A percentile compares a stretch with the other conserved stretches of the same genome.
Conservation (phyloP, 1,140 invertebrate species). For the Lethrus apterus region DNA sequence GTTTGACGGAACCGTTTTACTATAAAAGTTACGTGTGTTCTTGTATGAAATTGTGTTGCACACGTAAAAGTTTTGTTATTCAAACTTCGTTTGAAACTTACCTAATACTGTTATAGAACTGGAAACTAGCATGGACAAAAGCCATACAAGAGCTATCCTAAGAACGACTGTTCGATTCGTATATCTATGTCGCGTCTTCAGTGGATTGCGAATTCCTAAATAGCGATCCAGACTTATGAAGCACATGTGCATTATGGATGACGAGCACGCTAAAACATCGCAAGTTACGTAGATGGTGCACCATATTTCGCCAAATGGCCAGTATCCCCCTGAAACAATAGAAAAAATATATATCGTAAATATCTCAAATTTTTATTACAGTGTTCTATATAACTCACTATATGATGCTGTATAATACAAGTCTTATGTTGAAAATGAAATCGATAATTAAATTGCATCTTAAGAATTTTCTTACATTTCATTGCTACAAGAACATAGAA, state of each 20-base stretch:
- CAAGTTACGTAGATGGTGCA: slow-evolving; percentile 92
- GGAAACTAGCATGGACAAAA: slow-evolving; percentile 77
- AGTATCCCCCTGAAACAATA: slow-evolving; percentile 78
- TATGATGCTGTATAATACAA: too few relatives aligned
- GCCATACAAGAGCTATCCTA: slow-evolving; percentile 79
- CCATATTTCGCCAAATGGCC: slow-evolving; percentile 80
- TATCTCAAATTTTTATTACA: too few relatives aligned
- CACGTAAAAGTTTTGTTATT: too few relatives aligned
- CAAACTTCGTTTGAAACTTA: slow-evolving; percentile 42
- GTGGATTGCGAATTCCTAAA: slow-evolving; percentile 81
- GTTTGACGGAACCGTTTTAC: too few relatives aligned
- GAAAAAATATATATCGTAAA: slow-evolving; percentile 17
- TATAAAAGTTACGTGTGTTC: too few relatives aligned
- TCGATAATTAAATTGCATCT: too few relatives aligned
- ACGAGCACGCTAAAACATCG: slow-evolving; percentile 90
- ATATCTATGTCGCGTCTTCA: slow-evolving; percentile 69
- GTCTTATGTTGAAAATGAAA: too few relatives aligned
- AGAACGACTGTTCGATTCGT: slow-evolving; percentile 71
- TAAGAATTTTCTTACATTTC: too few relatives aligned
- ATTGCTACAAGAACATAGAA: too few relatives aligned
- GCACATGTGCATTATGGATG: slow-evolving; percentile 96
- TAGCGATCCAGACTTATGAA: slow-evolving; percentile 91
- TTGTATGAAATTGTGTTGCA: too few relatives aligned
- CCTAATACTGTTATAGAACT: slow-evolving; percentile 83
- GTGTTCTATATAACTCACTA: too few relatives aligned